Percentiles rank a stretch among this genome's conserved stretches.
Evolutionary conservation across 2,113 vertebrate genomes (phyloP).

Genomic region (Lontra canadensis): DNA sequence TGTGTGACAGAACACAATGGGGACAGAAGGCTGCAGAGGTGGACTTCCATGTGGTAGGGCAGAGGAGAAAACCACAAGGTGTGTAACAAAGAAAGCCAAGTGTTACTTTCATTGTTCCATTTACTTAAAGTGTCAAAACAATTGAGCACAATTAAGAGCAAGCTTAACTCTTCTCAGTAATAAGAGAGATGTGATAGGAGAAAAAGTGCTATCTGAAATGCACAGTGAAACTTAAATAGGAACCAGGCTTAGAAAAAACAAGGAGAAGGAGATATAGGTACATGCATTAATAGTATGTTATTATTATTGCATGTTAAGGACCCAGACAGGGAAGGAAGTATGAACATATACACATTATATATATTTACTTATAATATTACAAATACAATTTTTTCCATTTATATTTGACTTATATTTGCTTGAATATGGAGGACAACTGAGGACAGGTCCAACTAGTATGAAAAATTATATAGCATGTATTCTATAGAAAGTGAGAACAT

Average conservation of each 20-base stretch:
- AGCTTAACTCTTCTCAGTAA: background rate
- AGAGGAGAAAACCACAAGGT: background rate
- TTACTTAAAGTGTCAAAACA: background rate
- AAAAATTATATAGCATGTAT: background rate
- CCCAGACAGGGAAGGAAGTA: background rate
- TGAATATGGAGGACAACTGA: background rate
- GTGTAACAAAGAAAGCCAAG: background rate
- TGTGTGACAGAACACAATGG: too few relatives aligned
- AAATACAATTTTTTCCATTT: background rate
- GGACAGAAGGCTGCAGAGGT: background rate
- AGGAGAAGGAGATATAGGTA: background rate
- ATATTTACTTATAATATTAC: background rate
- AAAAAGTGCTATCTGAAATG: background rate
- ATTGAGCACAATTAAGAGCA: background rate
- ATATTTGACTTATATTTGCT: background rate
- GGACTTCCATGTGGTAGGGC: too few relatives aligned
- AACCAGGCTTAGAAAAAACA: background rate
- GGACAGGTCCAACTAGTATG: background rate
- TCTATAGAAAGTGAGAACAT: background rate
- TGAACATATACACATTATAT: background rate
- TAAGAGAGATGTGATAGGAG: background rate
- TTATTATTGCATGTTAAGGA: background rate
- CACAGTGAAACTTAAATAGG: background rate
- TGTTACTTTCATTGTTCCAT: background rate
- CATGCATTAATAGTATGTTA: background rate